Conservation (phyloP, 92 coral and sea anemone genomes). For the Chrysogorgia sp. region DNA sequence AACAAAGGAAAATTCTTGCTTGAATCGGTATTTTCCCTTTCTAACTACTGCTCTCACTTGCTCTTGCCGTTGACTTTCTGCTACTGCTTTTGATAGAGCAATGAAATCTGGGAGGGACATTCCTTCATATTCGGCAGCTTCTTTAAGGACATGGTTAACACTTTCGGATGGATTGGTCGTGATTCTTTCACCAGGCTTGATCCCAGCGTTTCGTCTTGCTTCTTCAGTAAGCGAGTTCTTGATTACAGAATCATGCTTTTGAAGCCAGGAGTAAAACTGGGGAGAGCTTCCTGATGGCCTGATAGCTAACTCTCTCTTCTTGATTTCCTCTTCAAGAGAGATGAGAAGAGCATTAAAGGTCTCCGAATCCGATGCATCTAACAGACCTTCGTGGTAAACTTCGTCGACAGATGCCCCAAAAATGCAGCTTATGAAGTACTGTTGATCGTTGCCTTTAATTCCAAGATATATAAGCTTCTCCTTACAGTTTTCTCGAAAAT, state of each 20-base stretch:
- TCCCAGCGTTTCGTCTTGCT: constrained; percentile 59
- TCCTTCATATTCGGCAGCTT: constrained; percentile 54
- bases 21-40: constrained; percentile 69
- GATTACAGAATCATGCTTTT: constrained; percentile 54
- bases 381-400: constrained; percentile 59
- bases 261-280: constrained; percentile 43
- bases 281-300: constrained; percentile 47
- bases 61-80: constrained; percentile 62
- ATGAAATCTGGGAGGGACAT: constrained; percentile 65
- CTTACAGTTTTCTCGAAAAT: constrained; percentile 54
- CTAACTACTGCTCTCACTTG: constrained; percentile 58
- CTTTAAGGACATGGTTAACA: constrained; percentile 54
- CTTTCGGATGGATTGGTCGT: constrained; percentile 46
- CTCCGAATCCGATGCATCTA: constrained; percentile 58
- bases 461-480: constrained; percentile 48
- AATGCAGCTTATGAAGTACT: constrained; percentile 49
- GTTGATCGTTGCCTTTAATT: constrained; percentile 61
- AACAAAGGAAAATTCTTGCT: constrained; percentile 49
- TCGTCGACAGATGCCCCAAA: constrained; percentile 56
- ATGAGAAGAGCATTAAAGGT: too few relatives aligned
- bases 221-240: constrained; percentile 52
- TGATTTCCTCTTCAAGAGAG: constrained; percentile 49
- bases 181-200: constrained; percentile 35
- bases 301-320: constrained; percentile 49
- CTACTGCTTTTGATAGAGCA: constrained; percentile 55